Evolutionary conservation across 2,113 vertebrate species (phyloP).

Genomic region (Nothoprocta perdicaria): DNA sequence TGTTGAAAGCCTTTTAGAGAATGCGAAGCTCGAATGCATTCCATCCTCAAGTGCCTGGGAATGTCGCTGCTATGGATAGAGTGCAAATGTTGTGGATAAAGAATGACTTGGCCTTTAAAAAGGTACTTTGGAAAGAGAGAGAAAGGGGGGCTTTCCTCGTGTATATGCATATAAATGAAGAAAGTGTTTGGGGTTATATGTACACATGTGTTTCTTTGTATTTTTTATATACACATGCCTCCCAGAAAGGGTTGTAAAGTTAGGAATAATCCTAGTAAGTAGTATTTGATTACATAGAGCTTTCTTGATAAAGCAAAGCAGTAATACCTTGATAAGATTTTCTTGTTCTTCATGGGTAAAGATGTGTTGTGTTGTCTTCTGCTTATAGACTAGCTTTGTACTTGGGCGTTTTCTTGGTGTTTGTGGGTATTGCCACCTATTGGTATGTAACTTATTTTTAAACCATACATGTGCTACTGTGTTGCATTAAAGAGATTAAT

Average conservation of each 20-base stretch:
- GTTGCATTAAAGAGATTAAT: background rate
- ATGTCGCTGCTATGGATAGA: conserved; percentile 30
- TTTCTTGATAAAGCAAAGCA: background rate
- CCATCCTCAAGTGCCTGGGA: conserved; percentile 14
- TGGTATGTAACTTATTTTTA: background rate
- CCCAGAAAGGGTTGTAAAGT: background rate
- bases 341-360: background rate
- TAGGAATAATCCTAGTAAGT: background rate
- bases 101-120: background rate
- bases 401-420: background rate
- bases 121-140: background rate
- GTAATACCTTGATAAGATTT: background rate
- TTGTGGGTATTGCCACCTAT: conserved; percentile 59
- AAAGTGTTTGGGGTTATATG: background rate
- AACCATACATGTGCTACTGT: rapidly evolving
- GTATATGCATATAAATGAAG: background rate
- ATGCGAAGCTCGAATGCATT: conserved; percentile 26
- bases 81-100: conserved; percentile 14
- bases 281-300: background rate
- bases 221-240: too few species aligned
- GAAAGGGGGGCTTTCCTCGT: background rate
- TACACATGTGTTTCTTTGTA: too few species aligned
- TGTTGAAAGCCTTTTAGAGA: background rate
- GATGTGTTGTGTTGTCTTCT: background rate
- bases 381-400: background rate